Percentiles rank a stretch among this genome's conserved stretches.
Evolutionary conservation across 2,797 vertebrate genomes (phyloP).

Genomic region (Chiloscyllium punctatum): DNA sequence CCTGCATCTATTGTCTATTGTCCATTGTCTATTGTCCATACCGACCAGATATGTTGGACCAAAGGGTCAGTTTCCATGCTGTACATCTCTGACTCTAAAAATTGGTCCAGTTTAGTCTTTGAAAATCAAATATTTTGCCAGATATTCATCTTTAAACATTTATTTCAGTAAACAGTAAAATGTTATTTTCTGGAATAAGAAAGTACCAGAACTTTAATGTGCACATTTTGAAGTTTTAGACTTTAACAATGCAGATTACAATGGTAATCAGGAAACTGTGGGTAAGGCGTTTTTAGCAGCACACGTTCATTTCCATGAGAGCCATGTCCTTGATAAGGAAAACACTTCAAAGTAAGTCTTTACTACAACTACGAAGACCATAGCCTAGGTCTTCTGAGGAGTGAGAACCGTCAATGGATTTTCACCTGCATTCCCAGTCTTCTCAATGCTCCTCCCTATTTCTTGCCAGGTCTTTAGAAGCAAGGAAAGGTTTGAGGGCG

Average conservation of each 20-base stretch:
- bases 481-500: no score
- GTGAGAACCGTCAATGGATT: no score
- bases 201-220: not conserved
- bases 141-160: not conserved
- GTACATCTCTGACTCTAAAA: not conserved
- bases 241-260: not conserved
- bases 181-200: not conserved
- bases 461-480: no score
- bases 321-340: not conserved
- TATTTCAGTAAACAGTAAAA: not conserved
- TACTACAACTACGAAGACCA: no score
- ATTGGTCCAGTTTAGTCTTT: not conserved
- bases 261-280: not conserved
- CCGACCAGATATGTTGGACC: no score
- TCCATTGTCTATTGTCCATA: no score
- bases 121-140: not conserved
- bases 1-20: no score
- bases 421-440: no score
- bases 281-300: not conserved
- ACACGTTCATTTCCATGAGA: not conserved
- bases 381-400: no score
- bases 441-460: no score
- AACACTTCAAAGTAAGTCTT: not conserved
- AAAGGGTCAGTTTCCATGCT: no score
- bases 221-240: not conserved